phyloP scores from a whole-genome alignment of 2,113 vertebrate species.

The Potamarius usumacintae region DNA sequence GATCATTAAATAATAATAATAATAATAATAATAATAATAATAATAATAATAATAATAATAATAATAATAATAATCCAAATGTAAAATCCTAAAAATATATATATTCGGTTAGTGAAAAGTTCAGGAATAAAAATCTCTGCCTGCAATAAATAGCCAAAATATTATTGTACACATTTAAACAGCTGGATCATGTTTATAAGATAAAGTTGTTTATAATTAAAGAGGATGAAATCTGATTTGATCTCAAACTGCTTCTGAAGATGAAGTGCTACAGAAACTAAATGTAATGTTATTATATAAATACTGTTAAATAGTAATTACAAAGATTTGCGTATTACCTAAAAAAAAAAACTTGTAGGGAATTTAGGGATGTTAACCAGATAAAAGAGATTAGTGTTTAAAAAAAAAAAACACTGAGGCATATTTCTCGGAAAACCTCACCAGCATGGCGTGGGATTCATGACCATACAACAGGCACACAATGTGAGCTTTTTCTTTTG shows the following conservation, averaged over 20 bases:
- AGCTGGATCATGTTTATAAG: neutral
- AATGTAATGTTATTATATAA: neutral
- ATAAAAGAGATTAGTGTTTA: neutral
- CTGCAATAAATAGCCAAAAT: neutral
- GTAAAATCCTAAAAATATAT: neutral
- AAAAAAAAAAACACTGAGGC: neutral
- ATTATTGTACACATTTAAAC: neutral
- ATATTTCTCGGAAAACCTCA: neutral
- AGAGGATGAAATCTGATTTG: neutral
- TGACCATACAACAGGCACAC: slow-evolving; percentile 18
- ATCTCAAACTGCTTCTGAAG: neutral
- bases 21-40: neutral
- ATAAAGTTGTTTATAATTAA: neutral
- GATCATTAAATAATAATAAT: too few species aligned
- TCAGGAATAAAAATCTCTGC: neutral
- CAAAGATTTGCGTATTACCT: neutral
- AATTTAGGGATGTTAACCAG: neutral
- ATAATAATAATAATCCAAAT: neutral
- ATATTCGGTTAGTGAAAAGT: neutral
- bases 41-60: neutral
- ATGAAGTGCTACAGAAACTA: neutral
- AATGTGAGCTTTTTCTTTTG: slow-evolving; percentile 30
- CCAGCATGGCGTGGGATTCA: neutral
- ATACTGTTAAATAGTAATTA: neutral
- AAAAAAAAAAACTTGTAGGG: neutral